Evolutionary conservation across 2,113 vertebrate genomes (phyloP).

Genomic region (Gulo gulo): DNA sequence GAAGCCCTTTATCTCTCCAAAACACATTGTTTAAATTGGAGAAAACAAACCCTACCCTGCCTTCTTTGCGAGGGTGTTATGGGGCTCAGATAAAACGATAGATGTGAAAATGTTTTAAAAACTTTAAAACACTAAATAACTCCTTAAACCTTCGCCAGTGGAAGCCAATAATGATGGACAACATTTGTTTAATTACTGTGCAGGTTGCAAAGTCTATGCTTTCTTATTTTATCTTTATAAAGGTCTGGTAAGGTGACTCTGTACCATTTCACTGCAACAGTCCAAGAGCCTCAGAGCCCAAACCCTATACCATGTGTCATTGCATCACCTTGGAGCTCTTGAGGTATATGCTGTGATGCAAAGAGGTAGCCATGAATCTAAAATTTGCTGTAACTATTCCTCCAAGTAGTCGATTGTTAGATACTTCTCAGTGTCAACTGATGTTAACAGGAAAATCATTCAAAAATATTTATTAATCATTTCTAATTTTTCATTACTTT

Average conservation of each 20-base stretch:
- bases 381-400: neutral
- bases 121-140: neutral
- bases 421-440: neutral
- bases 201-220: neutral
- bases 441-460: neutral
- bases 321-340: neutral
- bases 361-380: neutral
- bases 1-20: neutral
- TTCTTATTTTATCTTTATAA: neutral
- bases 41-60: neutral
- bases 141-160: neutral
- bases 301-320: rapidly evolving
- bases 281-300: neutral
- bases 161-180: neutral
- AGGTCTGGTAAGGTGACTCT: neutral
- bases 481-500: neutral
- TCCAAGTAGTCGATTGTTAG: neutral
- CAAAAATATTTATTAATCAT: neutral
- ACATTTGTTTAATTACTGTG: neutral
- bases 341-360: neutral
- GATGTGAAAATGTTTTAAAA: slow-evolving; percentile 24
- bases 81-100: neutral
- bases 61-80: neutral
- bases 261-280: neutral
- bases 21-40: slow-evolving; percentile 12